Percentiles rank a stretch among this genome's conserved stretches.
Conservation (phyloP, 2,888 invertebrate genomes). For the Cephus runcator region DNA sequence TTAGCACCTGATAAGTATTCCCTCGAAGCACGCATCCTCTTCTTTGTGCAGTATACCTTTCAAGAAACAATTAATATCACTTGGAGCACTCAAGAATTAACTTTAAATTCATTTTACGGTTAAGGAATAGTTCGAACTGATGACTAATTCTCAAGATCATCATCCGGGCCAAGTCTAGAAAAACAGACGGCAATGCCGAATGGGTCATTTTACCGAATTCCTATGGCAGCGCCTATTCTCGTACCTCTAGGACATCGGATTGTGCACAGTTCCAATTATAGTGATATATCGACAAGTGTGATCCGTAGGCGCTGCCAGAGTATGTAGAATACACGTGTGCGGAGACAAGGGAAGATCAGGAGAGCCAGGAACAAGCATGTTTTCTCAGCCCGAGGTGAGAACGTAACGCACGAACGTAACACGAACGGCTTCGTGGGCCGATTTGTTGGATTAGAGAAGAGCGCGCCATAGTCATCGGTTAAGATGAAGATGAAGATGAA, state of each 20-base stretch:
- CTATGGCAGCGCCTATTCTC: not conserved
- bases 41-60: not conserved
- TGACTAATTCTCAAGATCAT: not conserved
- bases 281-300: constrained; percentile 24
- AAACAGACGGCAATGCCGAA: not conserved
- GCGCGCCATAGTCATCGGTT: not conserved
- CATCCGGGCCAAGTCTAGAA: not conserved
- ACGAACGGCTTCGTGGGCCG: not conserved
- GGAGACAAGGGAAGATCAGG: not conserved
- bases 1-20: not conserved
- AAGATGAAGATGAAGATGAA: not conserved
- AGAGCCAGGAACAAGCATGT: not conserved
- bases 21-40: not conserved
- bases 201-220: not conserved
- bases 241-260: constrained; percentile 13
- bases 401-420: not conserved
- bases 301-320: not conserved
- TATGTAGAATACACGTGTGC: not conserved
- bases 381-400: constrained; percentile 2
- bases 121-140: not conserved
- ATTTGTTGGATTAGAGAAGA: constrained; percentile 4
- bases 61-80: not conserved
- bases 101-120: not conserved
- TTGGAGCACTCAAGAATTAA: not conserved
- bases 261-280: constrained; percentile 33